Percentiles rank a stretch among this genome's conserved stretches.
phyloP scores from a whole-genome alignment of 2,113 vertebrate genomes.

The Anoura caudifer region DNA sequence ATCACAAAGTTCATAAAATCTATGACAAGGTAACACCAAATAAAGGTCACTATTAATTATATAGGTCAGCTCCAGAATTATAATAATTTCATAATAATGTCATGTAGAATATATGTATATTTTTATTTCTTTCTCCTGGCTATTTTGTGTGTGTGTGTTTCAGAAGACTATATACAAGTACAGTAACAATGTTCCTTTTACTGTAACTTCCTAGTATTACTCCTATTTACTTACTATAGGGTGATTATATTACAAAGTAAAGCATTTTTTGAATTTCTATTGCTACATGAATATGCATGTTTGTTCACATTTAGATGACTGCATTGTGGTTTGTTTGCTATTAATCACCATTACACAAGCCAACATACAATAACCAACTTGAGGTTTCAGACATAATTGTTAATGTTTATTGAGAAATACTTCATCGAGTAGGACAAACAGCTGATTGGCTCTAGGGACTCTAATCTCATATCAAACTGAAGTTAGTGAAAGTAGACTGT shows the following conservation, averaged over 20 bases:
- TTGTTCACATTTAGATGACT: background rate
- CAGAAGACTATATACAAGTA: background rate
- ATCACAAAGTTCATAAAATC: background rate
- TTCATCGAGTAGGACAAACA: background rate
- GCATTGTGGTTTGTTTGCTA: background rate
- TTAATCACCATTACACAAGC: background rate
- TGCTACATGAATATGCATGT: background rate
- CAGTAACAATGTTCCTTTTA: slow-evolving; percentile 30
- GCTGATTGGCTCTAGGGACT: background rate
- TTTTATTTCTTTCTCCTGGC: background rate
- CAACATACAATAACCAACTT: background rate
- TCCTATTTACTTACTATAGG: background rate
- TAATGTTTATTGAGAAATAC: slow-evolving; percentile 28
- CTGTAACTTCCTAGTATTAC: background rate
- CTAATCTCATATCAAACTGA: background rate
- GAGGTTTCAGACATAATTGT: background rate
- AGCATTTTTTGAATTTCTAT: slow-evolving; percentile 14
- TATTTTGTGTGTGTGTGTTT: background rate
- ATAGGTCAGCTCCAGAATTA: slow-evolving; percentile 14
- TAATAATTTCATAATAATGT: slow-evolving; percentile 19
- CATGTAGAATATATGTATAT: background rate
- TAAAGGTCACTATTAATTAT: slow-evolving; percentile 30
- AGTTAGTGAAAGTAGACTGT: background rate
- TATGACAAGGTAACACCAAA: background rate
- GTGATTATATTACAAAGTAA: slow-evolving; percentile 35